Percentiles rank a stretch among this genome's conserved stretches.
Evolutionary conservation across 2,797 vertebrate species (phyloP).

Genomic region (Threskiornis aethiopicus): DNA sequence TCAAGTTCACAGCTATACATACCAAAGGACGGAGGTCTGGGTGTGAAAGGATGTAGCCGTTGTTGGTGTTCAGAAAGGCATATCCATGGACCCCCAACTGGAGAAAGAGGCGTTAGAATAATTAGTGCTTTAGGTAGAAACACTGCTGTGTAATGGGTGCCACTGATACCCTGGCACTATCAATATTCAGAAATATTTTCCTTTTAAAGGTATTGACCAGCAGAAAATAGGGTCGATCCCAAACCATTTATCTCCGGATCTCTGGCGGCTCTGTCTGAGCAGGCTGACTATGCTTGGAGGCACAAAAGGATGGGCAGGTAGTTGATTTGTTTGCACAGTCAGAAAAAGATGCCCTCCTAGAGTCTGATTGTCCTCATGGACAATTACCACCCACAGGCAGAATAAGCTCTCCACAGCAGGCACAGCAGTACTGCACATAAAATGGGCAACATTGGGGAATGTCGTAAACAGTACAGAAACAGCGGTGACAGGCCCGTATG

Average conservation of each 20-base stretch:
- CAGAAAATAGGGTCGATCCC: background rate
- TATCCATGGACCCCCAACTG: constrained; percentile 95
- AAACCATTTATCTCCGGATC: background rate
- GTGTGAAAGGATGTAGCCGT: constrained; percentile 95
- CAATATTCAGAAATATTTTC: background rate
- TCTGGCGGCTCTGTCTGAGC: background rate
- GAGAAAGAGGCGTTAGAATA: background rate
- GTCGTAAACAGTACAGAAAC: background rate
- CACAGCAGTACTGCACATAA: background rate
- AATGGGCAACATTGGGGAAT: accelerated
- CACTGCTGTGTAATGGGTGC: background rate
- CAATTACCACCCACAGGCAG: background rate
- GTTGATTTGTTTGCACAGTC: background rate
- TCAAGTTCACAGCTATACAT: background rate
- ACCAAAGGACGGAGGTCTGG: constrained; percentile 95
- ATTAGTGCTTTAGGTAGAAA: background rate
- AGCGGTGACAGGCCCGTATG: background rate
- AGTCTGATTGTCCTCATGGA: accelerated
- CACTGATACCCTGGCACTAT: background rate
- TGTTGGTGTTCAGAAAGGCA: constrained; percentile 93
- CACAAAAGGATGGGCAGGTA: background rate
- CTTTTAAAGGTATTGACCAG: background rate
- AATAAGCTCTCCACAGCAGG: background rate
- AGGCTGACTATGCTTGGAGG: background rate
- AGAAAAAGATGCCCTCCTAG: background rate